phyloP scores from a whole-genome alignment of 2,888 invertebrate species.

The Allygus modestus region DNA sequence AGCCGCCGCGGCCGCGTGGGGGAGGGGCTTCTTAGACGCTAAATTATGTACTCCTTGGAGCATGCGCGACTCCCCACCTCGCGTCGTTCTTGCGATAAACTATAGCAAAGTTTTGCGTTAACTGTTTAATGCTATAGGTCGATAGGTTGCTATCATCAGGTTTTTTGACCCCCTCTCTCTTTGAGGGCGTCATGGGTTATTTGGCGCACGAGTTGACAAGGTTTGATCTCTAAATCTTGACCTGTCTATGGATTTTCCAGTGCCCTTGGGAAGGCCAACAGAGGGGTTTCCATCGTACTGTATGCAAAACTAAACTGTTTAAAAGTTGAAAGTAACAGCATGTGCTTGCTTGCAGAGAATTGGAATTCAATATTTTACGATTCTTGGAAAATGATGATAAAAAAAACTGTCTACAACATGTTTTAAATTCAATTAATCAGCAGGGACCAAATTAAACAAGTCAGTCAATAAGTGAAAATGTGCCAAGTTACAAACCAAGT shows the following conservation, averaged over 20 bases:
- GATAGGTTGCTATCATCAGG: slow-evolving; percentile 10
- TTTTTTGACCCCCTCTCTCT: slow-evolving; percentile 6
- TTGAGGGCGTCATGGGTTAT: background rate
- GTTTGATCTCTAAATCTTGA: background rate
- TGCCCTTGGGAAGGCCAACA: background rate
- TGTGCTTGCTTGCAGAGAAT: no score
- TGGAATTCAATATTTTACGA: no score
- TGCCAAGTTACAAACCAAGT: no score
- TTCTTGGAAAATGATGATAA: no score
- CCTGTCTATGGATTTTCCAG: background rate
- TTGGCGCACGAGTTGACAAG: background rate
- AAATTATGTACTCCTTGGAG: slow-evolving; percentile 6
- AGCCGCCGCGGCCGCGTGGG: background rate
- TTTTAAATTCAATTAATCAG: no score
- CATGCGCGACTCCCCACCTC: slow-evolving; percentile 29
- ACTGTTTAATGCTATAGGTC: slow-evolving; percentile 32
- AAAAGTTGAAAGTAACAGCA: no score
- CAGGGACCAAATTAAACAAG: no score
- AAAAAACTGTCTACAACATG: no score
- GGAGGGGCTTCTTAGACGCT: slow-evolving; percentile 21
- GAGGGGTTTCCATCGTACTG: background rate
- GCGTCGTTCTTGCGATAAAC: slow-evolving; percentile 6
- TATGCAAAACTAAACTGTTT: no score
- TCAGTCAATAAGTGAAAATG: no score
- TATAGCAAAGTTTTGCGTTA: slow-evolving; percentile 9